Evolutionary conservation across 1,140 invertebrate species (phyloP).

Genomic region (Subanguina moxae): DNA sequence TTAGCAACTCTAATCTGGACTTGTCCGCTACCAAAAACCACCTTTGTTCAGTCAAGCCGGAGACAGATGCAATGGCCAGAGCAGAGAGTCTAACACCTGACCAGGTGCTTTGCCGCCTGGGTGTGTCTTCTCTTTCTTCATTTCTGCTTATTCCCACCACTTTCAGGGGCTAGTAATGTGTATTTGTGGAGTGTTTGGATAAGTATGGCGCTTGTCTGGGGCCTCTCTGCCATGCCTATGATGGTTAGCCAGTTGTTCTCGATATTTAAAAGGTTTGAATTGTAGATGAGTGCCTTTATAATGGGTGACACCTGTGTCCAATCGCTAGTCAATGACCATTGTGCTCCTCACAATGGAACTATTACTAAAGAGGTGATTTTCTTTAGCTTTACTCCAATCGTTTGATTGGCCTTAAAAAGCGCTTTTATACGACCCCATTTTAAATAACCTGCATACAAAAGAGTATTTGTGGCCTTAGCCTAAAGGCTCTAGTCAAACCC

Average conservation of each 20-base stretch:
- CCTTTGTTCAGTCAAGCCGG: no score
- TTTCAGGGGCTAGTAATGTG: not conserved
- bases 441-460: no score
- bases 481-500: no score
- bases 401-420: not conserved
- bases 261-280: not conserved
- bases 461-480: no score
- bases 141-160: no score
- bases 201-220: conserved; percentile 1
- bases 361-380: not conserved
- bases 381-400: not conserved
- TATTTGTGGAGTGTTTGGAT: not conserved
- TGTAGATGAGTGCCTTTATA: not conserved
- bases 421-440: no score
- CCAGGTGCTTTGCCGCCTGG: no score
- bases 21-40: no score
- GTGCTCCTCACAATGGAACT: not conserved
- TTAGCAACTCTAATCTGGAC: no score
- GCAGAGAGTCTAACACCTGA: no score
- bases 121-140: no score
- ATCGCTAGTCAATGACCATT: not conserved
- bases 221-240: conserved; percentile 1
- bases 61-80: no score
- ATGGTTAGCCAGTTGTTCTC: not conserved
- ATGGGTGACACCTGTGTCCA: conserved; percentile 2